Base-by-base conservation (phyloP, 2,113 vertebrate species). In the Lepidothrix coronata region DNA sequence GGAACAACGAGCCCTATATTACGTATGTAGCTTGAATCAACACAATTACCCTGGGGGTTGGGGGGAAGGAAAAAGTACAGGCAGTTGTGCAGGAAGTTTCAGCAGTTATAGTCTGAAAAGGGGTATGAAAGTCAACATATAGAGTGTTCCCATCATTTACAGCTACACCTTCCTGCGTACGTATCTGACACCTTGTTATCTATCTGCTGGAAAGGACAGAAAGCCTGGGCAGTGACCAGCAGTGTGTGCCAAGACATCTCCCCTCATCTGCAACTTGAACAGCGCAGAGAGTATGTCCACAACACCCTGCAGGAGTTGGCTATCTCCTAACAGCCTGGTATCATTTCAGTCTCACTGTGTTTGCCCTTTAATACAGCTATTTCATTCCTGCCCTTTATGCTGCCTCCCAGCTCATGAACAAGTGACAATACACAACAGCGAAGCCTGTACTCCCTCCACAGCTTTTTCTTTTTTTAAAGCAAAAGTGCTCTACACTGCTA, bases 1-100 rank as follows among this genome's bases (percentile, higher is more conserved):
- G 74, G 39, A 87, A 93, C 93, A 96, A 95, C 1, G 55, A 96
- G 84, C 73, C 76, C 70, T 91, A 31, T 61, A 83, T 52, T 70
- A 89, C 43, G 55, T 57, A 92, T 9, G 8, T 68, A 68, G 92
- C 74, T 63, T 91, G 83, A 82, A 89, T 87, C 96, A 93, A 95
- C 83, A 94, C 82, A 37, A 75, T 59, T 67, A 59, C 49, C 41
- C 76, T 16, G 35, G 8, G 41, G 37, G 5, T 11, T 11, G 37
- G 46, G 11, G 10, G 4, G 3, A 4, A 62, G 62, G 61, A 86
- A 68, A 43, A 89, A 82, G 48, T 52, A 67, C 61, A 88, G 68
- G 59, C 78, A 80, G 37, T 86, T 57, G 65, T 39, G 43, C 65
- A 48, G 39, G 48, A 81, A 89, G 65, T 46, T 88, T 84, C 31